Evolutionary conservation across 2,888 invertebrate genomes (phyloP).

Genomic region (Penaeus monodon): DNA sequence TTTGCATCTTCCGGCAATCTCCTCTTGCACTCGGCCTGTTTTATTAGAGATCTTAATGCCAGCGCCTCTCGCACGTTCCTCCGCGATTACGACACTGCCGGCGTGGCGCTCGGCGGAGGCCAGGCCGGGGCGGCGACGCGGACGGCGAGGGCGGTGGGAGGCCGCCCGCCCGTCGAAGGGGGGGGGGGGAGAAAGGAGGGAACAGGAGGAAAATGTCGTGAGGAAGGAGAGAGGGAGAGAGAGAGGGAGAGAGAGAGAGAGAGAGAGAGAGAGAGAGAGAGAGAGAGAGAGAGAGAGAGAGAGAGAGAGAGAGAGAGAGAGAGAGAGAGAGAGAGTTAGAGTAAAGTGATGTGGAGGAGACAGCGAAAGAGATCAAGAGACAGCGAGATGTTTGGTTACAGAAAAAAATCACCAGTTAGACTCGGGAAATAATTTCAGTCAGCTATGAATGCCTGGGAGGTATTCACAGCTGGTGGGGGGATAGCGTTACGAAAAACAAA

Average conservation of each 20-base stretch:
- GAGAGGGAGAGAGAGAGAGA: background rate
- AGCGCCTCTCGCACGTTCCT: background rate
- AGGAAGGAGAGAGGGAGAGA: background rate
- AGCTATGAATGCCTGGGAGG: too few species aligned
- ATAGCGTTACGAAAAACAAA: too few species aligned
- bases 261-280: conserved; percentile 15
- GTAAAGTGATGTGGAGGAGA: background rate
- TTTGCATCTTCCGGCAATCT: conserved; percentile 7
- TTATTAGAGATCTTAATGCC: conserved; percentile 12
- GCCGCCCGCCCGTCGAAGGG: too few species aligned
- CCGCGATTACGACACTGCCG: background rate
- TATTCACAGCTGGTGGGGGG: too few species aligned
- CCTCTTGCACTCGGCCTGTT: conserved; percentile 1
- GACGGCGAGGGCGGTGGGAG: background rate
- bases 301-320: too few species aligned
- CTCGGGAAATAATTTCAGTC: too few species aligned
- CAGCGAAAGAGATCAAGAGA: background rate
- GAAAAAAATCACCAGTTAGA: too few species aligned
- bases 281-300: background rate
- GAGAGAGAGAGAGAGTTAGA: background rate
- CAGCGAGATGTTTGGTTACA: too few species aligned
- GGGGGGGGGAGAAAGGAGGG: background rate
- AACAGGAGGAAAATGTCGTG: background rate
- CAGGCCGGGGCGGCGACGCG: background rate
- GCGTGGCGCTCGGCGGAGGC: background rate